These are phyloP conservation scores for Dendrolimus pini DNA, from an alignment of 2,888 invertebrate species.

Conservation along the genomic window DNA sequence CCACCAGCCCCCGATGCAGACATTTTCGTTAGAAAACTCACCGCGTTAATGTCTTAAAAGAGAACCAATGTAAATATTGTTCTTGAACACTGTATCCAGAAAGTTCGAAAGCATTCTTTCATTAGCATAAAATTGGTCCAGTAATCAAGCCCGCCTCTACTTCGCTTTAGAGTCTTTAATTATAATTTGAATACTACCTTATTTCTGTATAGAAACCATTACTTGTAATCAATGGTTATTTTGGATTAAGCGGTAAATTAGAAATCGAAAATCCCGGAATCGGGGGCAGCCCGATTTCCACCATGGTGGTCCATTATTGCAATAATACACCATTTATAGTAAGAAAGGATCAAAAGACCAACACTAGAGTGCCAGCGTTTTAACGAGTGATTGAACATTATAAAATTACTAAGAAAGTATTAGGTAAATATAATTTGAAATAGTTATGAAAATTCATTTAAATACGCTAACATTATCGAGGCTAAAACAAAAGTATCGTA, in stretches of 20 bases:
- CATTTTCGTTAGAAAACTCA: neutral
- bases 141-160: too few relatives aligned
- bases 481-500: slow-evolving; percentile 71
- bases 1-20: slow-evolving; percentile 24
- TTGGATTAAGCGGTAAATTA: too few relatives aligned
- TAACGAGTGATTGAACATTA: slow-evolving; percentile 73
- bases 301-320: slow-evolving; percentile 37
- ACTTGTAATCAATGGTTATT: too few relatives aligned
- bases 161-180: too few relatives aligned
- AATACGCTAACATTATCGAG: slow-evolving; percentile 70
- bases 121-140: too few relatives aligned
- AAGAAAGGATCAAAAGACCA: slow-evolving; percentile 64
- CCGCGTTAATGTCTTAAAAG: neutral
- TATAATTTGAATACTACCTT: too few relatives aligned
- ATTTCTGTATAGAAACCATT: too few relatives aligned
- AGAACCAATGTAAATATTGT: neutral
- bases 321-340: slow-evolving; percentile 46
- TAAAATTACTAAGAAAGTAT: slow-evolving; percentile 69
- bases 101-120: too few relatives aligned
- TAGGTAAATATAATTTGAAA: slow-evolving; percentile 76
- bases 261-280: neutral
- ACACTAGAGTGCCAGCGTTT: slow-evolving; percentile 74
- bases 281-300: slow-evolving; percentile 17
- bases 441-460: slow-evolving; percentile 70
- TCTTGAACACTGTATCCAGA: neutral